phyloP scores from a whole-genome alignment of 2,888 invertebrate species.

The Megastigmus dorsalis region DNA sequence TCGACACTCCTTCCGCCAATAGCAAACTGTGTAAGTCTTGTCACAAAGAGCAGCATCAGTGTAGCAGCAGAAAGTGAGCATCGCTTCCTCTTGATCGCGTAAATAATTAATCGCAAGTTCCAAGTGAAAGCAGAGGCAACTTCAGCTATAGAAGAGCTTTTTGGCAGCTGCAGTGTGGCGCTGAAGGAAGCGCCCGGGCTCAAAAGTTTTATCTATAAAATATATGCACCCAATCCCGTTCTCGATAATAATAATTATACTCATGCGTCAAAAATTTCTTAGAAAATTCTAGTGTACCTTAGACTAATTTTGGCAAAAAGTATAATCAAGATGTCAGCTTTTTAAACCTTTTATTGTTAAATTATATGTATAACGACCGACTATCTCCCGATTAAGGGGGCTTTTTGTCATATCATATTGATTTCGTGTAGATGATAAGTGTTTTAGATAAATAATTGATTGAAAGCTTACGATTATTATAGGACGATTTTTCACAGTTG shows the following conservation, averaged over 20 bases:
- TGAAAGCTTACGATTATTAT: background rate
- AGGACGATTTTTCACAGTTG: too few relatives aligned
- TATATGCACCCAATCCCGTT: too few relatives aligned
- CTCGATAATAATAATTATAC: too few relatives aligned
- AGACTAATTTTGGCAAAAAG: too few relatives aligned
- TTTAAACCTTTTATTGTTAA: background rate
- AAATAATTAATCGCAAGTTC: constrained; percentile 26
- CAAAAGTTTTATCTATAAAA: too few relatives aligned
- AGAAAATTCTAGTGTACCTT: too few relatives aligned
- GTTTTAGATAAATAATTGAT: constrained; percentile 6
- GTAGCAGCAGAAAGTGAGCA: too few relatives aligned
- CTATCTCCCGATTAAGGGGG: background rate
- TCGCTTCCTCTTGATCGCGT: background rate
- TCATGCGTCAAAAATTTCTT: too few relatives aligned
- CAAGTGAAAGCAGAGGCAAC: constrained; percentile 10
- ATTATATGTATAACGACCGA: background rate
- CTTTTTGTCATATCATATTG: background rate
- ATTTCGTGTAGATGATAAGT: background rate
- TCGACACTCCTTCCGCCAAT: too few relatives aligned
- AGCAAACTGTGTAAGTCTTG: too few relatives aligned
- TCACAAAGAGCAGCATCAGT: too few relatives aligned
- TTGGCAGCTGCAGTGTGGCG: background rate
- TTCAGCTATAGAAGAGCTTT: background rate
- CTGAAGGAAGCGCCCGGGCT: too few relatives aligned
- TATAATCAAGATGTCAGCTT: background rate